Evolutionary conservation across 1,140 invertebrate genomes (phyloP), one percentile per base, ranked within the genome.

Genomic region (Pachypeltis micranthus): DNA sequence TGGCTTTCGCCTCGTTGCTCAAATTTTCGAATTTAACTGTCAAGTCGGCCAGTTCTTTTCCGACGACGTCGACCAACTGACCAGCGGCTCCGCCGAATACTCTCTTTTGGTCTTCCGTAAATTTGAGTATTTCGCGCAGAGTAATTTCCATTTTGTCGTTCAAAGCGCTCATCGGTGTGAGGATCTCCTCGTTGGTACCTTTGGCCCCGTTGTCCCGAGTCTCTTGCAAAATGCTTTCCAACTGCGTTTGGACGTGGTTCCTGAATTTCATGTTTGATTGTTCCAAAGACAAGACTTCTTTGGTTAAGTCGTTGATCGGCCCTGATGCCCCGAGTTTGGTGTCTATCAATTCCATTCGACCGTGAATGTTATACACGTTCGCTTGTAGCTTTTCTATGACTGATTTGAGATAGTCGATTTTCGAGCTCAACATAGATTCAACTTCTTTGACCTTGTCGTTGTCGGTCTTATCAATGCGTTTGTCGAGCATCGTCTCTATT

Each of bases 11-110:
- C 29, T 69, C 69, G 21, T 65, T 60, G 12, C 63, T 61, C 23
- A 72, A 44, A 39, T 68, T 44, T 2, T 68, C 65, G 61, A 68
- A 68, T 31, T 64, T 67, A 66, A 81, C 80, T 24, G 74, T 75
- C 16, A 83, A 65, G 28, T 68, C 67, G 1, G 25, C 63, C 3
- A 67, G 65, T 29, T 68, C 56, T 19, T 44, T 56, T 7, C 68
- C 65, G 12, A 64, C 64, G 7, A 59, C 7, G 24, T 62, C 65
- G 7, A 55, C 61, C 1, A 62, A 27, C 7, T 69, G 65, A 14
- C 31, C 56, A 19, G 67, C 44, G 1, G 66, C 21, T 28, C 67
- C 65, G 19, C 54, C 31, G 7, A 66, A 27, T 1, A 58, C 51
- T 21, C 58, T 64, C 44, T 65, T 63, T 12, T 62, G 59, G 2